phyloP scores from a whole-genome alignment of 2,113 vertebrate genomes.

The Otis tarda region DNA sequence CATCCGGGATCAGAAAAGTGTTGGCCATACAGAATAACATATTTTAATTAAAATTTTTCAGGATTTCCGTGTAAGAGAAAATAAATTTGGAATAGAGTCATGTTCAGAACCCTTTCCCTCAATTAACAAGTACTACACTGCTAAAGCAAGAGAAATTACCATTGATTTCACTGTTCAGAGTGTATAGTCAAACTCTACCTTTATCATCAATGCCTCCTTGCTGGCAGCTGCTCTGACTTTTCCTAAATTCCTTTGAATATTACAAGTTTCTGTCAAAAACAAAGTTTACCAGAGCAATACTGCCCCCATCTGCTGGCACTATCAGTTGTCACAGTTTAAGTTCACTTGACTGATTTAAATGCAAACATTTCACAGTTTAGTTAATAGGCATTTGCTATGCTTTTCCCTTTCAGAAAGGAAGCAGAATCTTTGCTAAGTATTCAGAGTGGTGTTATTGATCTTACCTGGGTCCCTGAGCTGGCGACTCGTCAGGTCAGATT shows the following conservation, averaged over 20 bases:
- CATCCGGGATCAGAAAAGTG: not conserved
- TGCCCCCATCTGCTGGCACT: not conserved
- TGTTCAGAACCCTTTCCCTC: not conserved
- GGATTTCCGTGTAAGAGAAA: not conserved
- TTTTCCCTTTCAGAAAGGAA: not conserved
- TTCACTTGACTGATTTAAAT: too few species aligned
- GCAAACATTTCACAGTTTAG: not conserved
- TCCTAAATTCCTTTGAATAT: not conserved
- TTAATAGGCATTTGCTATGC: not conserved
- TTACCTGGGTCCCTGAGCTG: not conserved
- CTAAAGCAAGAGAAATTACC: not conserved
- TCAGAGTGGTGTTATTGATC: not conserved
- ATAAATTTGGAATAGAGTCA: not conserved
- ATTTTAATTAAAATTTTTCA: not conserved
- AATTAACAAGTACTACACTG: not conserved
- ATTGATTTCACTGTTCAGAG: not conserved
- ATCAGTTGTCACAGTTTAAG: not conserved
- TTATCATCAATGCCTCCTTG: not conserved
- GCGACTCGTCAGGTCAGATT: not conserved
- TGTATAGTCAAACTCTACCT: not conserved
- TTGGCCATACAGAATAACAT: not conserved
- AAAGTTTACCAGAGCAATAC: not conserved
- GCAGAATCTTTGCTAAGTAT: not conserved
- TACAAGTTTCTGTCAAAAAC: not conserved
- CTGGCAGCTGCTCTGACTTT: not conserved